Base-by-base conservation (phyloP, 2,888 invertebrate genomes). In the Crepidodera aurea region DNA sequence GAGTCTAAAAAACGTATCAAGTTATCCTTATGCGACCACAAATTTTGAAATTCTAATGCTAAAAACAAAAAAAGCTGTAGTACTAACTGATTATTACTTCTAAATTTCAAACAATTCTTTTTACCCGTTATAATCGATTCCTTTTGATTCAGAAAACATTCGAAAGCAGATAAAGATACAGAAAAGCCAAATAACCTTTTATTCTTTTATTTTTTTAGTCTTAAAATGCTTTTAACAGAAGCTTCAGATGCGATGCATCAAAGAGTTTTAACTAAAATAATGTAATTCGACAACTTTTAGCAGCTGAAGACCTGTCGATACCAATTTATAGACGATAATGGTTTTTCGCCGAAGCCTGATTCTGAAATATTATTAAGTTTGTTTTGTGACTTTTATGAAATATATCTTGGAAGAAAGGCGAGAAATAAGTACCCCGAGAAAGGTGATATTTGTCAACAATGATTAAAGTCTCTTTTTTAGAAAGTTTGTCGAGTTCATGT, bases 211-310 rank as follows among this genome's bases (percentile, higher is more conserved):
- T 4, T 37, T 10, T 13, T 39, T 39, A 39, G 39, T 13, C 15
- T 12, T 16, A 19, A 42, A 42, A 42, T 19, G 42, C 42, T 42
- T 42, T 42, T 42, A 42, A 42, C 16, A 18, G 42, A 42, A 42
- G 18, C 15, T 18, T 6, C 1, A 6, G 8, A 42, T 15, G 19
- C 18, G 42, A 19, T 16, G 42, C 16, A 6, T 42, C 42, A 13
- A 42, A 19, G 40, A 42, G 6, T 13, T 53, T 40, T 16, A 40
- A 40, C 54, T 40, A 50, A 65, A 69, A 65, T 70, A 69, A 67
- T 68, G 65, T 55, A 66, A 68, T 66, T 68, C 65, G 67, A 65
- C 68, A 64, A 62, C 65, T 66, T 64, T 60, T 57, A 61, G 46
- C 65, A 27, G 53, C 37, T 42, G 55, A 40, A 55, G 48, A 58